Percentiles rank a stretch among this genome's conserved stretches.
Evolutionary conservation across 2,797 vertebrate genomes (phyloP).

Genomic region (Schizopygopsis malacanthus): DNA sequence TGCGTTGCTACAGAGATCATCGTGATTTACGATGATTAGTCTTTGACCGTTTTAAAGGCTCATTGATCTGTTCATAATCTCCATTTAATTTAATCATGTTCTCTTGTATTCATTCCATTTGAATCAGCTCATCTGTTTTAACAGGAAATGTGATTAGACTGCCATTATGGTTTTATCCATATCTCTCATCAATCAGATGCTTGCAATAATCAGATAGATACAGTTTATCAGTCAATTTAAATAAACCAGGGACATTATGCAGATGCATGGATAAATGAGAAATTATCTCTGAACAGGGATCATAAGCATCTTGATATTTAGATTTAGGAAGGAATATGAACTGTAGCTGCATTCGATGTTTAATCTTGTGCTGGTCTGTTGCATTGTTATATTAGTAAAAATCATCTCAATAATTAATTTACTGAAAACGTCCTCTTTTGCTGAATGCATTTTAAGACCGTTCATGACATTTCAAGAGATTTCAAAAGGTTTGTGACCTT

Average conservation of each 20-base stretch:
- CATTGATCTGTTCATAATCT: constrained; percentile 36
- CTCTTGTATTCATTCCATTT: constrained; percentile 1
- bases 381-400: background rate
- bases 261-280: background rate
- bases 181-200: background rate
- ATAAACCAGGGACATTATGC: background rate
- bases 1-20: background rate
- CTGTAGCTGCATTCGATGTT: background rate
- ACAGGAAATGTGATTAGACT: constrained; percentile 3
- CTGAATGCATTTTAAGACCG: background rate
- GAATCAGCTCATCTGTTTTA: constrained; percentile 18
- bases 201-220: background rate
- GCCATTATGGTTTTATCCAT: background rate
- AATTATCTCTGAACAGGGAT: background rate
- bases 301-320: background rate
- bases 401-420: background rate
- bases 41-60: constrained; percentile 24
- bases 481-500: background rate
- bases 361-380: background rate
- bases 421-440: background rate
- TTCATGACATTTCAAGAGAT: constrained; percentile 13
- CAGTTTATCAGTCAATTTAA: background rate
- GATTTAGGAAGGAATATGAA: background rate
- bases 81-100: constrained; percentile 19
- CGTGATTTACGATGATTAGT: constrained; percentile 27